A percentile compares a stretch with the other conserved stretches of the same genome.
Conservation (phyloP, 2,888 invertebrate species). For the Nesidiocoris tenuis region DNA sequence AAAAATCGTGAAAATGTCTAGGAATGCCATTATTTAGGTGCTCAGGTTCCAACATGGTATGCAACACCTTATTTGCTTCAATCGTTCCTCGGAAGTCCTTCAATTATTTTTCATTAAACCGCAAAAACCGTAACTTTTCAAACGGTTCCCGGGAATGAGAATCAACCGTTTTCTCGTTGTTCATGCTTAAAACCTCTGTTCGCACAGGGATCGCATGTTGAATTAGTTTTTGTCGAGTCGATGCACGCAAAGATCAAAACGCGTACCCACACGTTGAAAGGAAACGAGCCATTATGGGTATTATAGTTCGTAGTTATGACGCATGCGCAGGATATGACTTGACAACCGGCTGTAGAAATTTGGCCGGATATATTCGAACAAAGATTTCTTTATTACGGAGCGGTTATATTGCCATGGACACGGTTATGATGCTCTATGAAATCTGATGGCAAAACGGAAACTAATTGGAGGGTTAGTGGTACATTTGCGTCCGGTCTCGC, state of each 20-base stretch:
- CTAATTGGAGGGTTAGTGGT: slow-evolving; percentile 19
- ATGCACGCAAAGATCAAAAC: slow-evolving; percentile 11
- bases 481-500: slow-evolving; percentile 1
- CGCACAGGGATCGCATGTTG: slow-evolving; percentile 25
- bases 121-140: too few relatives aligned
- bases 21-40: too few relatives aligned
- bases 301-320: slow-evolving; percentile 9
- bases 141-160: too few relatives aligned
- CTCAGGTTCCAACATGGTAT: too few relatives aligned
- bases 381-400: slow-evolving; percentile 32
- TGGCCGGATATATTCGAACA: slow-evolving; percentile 33
- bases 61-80: too few relatives aligned
- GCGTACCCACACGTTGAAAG: neutral
- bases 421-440: slow-evolving; percentile 10
- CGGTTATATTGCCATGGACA: slow-evolving; percentile 14
- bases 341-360: slow-evolving; percentile 9
- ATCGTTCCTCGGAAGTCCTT: too few relatives aligned
- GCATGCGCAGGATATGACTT: slow-evolving; percentile 29
- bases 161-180: too few relatives aligned
- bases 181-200: slow-evolving; percentile 13
- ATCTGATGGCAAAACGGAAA: slow-evolving; percentile 30
- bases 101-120: too few relatives aligned
- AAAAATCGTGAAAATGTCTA: too few relatives aligned
- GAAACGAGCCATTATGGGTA: slow-evolving; percentile 17
- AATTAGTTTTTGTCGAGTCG: slow-evolving; percentile 15